Percentiles rank a stretch among this genome's conserved stretches.
Evolutionary conservation across 2,113 vertebrate species (phyloP).

Genomic region (Ochotona princeps): DNA sequence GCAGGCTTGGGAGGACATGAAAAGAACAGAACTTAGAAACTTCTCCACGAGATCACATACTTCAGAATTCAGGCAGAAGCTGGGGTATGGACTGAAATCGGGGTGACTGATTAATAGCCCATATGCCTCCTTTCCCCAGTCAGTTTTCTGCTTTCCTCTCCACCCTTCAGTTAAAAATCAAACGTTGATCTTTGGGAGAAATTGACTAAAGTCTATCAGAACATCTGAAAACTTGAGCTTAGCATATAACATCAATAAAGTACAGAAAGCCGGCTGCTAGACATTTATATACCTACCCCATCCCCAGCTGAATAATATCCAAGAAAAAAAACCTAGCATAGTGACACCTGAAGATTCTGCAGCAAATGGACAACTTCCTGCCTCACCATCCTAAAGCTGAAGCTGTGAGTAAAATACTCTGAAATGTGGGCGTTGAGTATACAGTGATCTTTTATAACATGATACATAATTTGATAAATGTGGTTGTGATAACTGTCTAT

Average conservation of each 20-base stretch:
- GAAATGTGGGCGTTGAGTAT: not conserved
- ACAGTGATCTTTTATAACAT: not conserved
- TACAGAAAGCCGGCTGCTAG: not conserved
- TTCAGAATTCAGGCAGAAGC: not conserved
- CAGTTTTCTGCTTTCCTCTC: not conserved
- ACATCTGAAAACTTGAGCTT: constrained; percentile 39
- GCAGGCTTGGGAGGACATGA: not conserved
- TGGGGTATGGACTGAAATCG: not conserved
- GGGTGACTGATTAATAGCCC: not conserved
- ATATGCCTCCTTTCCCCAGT: not conserved
- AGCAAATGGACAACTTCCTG: not conserved
- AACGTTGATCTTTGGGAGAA: constrained; percentile 31
- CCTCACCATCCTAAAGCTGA: not conserved
- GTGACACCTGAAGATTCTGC: not conserved
- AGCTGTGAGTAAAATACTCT: not conserved
- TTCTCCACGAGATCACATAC: not conserved
- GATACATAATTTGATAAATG: not conserved
- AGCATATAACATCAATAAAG: not conserved
- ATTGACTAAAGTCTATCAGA: constrained; percentile 12
- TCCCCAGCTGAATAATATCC: not conserved
- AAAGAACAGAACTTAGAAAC: not conserved
- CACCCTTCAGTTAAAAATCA: constrained; percentile 1
- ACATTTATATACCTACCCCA: not conserved
- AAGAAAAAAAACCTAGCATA: not conserved
- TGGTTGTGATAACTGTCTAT: not conserved